Evolutionary conservation across 2,888 invertebrate species (phyloP).

Genomic region (Norana najaformis): DNA sequence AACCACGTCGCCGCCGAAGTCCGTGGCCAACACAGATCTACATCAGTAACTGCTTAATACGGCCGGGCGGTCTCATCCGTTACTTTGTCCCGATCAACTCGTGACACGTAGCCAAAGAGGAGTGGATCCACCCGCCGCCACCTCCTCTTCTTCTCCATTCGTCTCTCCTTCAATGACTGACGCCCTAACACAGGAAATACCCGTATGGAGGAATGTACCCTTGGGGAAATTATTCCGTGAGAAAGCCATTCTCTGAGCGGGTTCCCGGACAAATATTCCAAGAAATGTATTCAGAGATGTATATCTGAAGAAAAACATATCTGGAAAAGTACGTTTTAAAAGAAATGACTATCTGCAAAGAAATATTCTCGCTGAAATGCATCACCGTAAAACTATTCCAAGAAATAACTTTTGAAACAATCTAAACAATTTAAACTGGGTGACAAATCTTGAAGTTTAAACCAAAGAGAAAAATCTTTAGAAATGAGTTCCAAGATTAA

Average conservation of each 20-base stretch:
- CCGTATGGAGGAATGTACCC: not conserved
- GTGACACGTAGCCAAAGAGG: not conserved
- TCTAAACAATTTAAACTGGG: too few species aligned
- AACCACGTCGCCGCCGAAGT: not conserved
- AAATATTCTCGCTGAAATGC: not conserved
- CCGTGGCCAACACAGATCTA: not conserved
- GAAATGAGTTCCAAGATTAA: not conserved
- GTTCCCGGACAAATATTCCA: not conserved
- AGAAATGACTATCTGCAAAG: not conserved
- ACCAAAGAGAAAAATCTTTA: not conserved
- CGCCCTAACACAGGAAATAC: not conserved
- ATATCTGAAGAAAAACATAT: not conserved
- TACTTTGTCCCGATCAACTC: not conserved
- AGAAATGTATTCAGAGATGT: too few species aligned
- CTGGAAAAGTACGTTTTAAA: not conserved
- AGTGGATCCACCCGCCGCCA: not conserved
- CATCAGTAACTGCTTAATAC: slow-evolving; percentile 8
- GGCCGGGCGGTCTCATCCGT: not conserved
- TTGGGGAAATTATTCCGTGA: not conserved
- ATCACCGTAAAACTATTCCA: not conserved
- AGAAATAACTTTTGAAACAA: not conserved
- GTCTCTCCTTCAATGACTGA: not conserved
- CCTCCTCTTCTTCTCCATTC: not conserved
- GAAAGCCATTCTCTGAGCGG: not conserved
- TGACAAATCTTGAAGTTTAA: not conserved